Conservation (phyloP, 2,113 vertebrate species). For the Lepisosteus oculatus region DNA sequence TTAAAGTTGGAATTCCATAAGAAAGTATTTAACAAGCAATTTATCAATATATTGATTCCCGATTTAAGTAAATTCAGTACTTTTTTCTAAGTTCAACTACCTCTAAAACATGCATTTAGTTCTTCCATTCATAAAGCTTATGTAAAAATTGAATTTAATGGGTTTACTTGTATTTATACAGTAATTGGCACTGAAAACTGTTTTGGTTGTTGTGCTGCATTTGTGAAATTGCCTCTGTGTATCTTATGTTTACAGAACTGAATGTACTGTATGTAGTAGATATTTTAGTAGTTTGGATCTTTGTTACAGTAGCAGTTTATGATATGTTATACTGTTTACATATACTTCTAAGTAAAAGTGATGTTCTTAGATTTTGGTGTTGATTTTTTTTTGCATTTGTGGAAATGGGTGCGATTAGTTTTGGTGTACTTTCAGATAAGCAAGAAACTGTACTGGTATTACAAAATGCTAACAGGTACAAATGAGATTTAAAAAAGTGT, state of each 20-base stretch:
- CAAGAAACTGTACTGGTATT: neutral
- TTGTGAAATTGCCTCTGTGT: slow-evolving; percentile 34
- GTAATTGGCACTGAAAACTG: slow-evolving; percentile 18
- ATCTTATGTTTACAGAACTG: slow-evolving; percentile 37
- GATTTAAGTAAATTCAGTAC: slow-evolving; percentile 12
- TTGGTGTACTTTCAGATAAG: no score
- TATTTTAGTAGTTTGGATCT: slow-evolving; percentile 29
- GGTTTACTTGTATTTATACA: slow-evolving; percentile 19
- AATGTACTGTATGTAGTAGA: slow-evolving; percentile 40
- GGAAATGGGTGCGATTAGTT: no score
- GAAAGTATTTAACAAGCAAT: neutral
- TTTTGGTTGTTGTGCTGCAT: slow-evolving; percentile 17
- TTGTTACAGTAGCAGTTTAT: slow-evolving; percentile 22
- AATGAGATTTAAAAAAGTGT: neutral
- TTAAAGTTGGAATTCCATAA: neutral
- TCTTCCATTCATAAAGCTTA: slow-evolving; percentile 22
- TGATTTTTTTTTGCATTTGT: neutral
- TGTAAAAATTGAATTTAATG: slow-evolving; percentile 10
- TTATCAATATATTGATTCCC: neutral
- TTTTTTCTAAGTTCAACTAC: slow-evolving; percentile 22
- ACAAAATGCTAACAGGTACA: neutral
- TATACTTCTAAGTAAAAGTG: slow-evolving; percentile 38
- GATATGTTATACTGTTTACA: slow-evolving; percentile 30
- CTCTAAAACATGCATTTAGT: slow-evolving; percentile 26
- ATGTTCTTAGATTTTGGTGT: slow-evolving; percentile 3